Evolutionary conservation across 2,797 vertebrate species (phyloP).

Genomic region (Microchirus variegatus): DNA sequence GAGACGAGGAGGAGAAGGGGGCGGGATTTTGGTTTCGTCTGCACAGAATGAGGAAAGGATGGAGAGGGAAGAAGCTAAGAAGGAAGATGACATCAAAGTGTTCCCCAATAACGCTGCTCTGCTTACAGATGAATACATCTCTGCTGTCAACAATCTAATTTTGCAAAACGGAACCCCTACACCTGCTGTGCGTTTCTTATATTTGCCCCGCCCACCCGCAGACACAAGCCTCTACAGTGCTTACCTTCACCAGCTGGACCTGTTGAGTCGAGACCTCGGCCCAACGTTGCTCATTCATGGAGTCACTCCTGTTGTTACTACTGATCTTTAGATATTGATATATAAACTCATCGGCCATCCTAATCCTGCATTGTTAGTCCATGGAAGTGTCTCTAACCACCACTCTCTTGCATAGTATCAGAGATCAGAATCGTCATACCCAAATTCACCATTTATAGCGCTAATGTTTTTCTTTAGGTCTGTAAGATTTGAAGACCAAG

Average conservation of each 20-base stretch:
- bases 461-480: background rate
- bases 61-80: background rate
- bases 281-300: slow-evolving; percentile 90
- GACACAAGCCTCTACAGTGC: slow-evolving; percentile 80
- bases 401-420: background rate
- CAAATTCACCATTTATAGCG: background rate
- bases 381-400: background rate
- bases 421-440: background rate
- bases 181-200: slow-evolving; percentile 87
- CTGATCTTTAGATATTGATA: slow-evolving; percentile 77
- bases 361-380: background rate
- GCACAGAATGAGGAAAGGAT: slow-evolving; percentile 19
- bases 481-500: background rate
- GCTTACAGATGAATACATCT: slow-evolving; percentile 86
- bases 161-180: slow-evolving; percentile 59
- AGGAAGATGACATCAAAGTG: slow-evolving; percentile 38
- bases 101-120: slow-evolving; percentile 77
- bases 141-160: slow-evolving; percentile 85
- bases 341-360: background rate
- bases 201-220: slow-evolving; percentile 86
- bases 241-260: slow-evolving; percentile 86
- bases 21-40: background rate
- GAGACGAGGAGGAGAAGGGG: slow-evolving; percentile 41
- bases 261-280: slow-evolving; percentile 85
- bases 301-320: slow-evolving; percentile 88